These are phyloP conservation scores for Ciconia boyciana DNA, from an alignment of 2,113 vertebrate genomes.

Conservation along the genomic window DNA sequence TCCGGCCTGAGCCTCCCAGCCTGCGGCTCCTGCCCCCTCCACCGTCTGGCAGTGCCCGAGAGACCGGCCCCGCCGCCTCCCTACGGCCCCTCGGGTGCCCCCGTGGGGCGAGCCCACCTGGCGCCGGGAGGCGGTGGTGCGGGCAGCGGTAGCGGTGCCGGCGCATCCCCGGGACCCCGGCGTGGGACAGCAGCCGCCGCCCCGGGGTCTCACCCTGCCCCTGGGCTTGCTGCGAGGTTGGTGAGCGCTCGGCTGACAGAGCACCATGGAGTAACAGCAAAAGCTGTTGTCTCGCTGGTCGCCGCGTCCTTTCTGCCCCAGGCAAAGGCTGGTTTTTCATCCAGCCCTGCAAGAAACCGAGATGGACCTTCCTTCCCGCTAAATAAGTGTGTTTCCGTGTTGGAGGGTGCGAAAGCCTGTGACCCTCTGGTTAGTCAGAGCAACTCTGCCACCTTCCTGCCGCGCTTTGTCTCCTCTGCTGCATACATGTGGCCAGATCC, in stretches of 20 bases:
- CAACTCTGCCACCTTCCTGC: conserved; percentile 36
- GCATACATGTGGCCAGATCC: neutral
- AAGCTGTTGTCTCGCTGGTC: neutral
- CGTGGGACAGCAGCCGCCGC: neutral
- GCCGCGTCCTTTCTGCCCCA: neutral
- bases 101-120: neutral
- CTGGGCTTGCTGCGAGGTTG: neutral
- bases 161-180: neutral
- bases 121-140: neutral
- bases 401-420: neutral
- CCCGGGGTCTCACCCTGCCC: no score
- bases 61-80: neutral
- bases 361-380: neutral
- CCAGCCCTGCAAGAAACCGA: neutral
- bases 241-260: neutral
- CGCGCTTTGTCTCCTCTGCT: conserved; percentile 4
- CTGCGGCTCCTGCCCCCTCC: neutral
- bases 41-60: neutral
- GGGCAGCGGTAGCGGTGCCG: neutral
- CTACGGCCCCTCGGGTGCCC: neutral
- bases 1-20: neutral
- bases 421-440: neutral
- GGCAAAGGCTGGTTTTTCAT: neutral
- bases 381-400: neutral
- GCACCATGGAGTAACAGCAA: neutral